A percentile compares a stretch with the other conserved stretches of the same genome.
Conservation (phyloP, 1,140 invertebrate genomes). For the roundworm (Caenorhabditis elegans) region DNA sequence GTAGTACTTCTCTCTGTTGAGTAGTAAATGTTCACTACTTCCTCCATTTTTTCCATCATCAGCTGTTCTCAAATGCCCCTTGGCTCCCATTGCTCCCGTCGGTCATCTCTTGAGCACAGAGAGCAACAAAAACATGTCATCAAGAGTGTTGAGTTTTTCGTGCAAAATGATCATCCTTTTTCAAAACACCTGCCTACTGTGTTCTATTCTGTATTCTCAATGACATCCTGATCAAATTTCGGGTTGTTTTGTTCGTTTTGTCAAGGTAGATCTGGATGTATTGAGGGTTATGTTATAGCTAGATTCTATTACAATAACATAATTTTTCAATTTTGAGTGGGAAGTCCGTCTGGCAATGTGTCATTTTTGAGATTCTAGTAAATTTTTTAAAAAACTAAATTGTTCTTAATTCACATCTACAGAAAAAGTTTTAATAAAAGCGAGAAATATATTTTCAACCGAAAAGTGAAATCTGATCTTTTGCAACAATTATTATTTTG, state of each 20-base stretch:
- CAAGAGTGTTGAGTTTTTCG: background rate
- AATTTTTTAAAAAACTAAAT: no score
- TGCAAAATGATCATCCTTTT: background rate
- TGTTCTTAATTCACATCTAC: no score
- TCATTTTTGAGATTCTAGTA: no score
- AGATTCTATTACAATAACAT: background rate
- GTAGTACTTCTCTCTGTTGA: background rate
- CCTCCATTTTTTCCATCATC: background rate
- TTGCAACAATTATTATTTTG: no score
- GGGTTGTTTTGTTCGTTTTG: background rate
- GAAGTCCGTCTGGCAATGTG: no score
- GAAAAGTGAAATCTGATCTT: no score
- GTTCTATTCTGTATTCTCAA: background rate
- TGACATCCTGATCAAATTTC: background rate
- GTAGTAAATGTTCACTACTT: background rate
- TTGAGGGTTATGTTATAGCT: background rate
- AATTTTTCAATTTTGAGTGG: background rate
- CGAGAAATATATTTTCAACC: no score
- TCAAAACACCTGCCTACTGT: background rate
- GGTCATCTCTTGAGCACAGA: background rate
- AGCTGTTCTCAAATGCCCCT: constrained; percentile 23
- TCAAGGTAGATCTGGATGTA: background rate
- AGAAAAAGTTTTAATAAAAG: no score
- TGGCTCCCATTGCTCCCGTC: background rate
- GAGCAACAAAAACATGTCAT: constrained; percentile 17